Base-by-base conservation (phyloP, 1,140 invertebrate species). In the Drosophila elegans region DNA sequence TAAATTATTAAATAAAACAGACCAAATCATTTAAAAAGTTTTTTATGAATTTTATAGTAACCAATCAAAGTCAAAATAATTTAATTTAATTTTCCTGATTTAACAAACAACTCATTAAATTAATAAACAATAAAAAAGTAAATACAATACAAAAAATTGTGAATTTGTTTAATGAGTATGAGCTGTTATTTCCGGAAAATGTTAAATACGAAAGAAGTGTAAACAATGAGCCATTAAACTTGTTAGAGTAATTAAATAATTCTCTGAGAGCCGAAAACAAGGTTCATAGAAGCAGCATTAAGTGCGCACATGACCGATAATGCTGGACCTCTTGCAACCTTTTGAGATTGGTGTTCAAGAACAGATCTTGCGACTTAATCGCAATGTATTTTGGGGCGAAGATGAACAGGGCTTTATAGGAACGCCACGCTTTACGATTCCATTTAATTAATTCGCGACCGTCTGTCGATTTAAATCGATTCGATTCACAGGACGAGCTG, bases 401-500 rank as follows among this genome's bases (percentile, higher is more conserved):
- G 27, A 34, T 41, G 45, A 34, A 10, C 34, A 0, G 52, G 52
- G 21, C 13, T 36, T 64, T 41, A 57, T 83, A 76, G 53, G 55
- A 81, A 75, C 57, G 76, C 63, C 45, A 44, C 41, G 42, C 51
- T 46, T 54, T 59, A 42, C 32, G 45, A 41, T 64, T 79, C 25
- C 7, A 4, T 44, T 66, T 48, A 68, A 66, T 67, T 89, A 80
- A 78, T 80, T 51, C 73, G 68, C 78, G 71, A 69, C 42, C 72
- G 52, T 59, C 45, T 42, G 39, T 75, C 34, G 57, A 38, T 38
- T 32, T 59, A 25, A 55, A 11, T 32, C 46, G 39, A 25, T 48
- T 29, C 13, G n/a, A 32, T 49, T 1, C 39, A 12, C 59, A 91
- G 90, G 90, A 91, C 66, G 90, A 91, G 39, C 76, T 86, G 52